These are phyloP conservation scores for Pristionchus exspectatus DNA, from an alignment of 2,888 invertebrate species.

Conservation along the genomic window DNA sequence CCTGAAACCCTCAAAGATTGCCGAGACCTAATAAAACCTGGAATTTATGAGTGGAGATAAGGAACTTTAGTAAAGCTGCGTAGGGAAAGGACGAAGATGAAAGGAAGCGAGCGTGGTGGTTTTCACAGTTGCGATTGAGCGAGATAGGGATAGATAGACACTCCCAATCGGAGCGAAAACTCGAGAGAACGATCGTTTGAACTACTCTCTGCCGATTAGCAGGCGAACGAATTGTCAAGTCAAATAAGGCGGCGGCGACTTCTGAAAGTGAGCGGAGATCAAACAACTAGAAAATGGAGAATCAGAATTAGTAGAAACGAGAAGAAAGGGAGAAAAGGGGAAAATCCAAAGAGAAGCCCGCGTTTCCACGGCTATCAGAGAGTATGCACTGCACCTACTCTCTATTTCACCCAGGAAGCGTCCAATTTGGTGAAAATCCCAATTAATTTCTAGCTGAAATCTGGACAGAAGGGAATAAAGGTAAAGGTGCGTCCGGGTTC, in stretches of 20 bases:
- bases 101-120: background rate
- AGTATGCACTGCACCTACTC: background rate
- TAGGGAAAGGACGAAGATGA: background rate
- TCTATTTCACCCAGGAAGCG: background rate
- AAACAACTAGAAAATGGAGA: background rate
- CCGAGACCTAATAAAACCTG: constrained; percentile 8
- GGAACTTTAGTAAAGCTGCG: background rate
- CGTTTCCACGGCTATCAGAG: background rate
- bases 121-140: background rate
- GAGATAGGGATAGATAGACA: background rate
- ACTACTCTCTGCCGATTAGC: background rate
- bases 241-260: background rate
- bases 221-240: background rate
- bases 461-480: background rate
- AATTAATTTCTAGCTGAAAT: background rate
- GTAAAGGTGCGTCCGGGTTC: background rate
- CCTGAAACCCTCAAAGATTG: background rate
- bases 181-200: constrained; percentile 16
- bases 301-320: background rate
- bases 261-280: constrained; percentile 1
- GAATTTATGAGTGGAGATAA: background rate
- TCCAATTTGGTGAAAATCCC: background rate
- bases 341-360: background rate
- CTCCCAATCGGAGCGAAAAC: background rate
- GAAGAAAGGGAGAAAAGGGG: background rate